Conservation (phyloP, 2,113 vertebrate species). For the Theristicus caerulescens region DNA sequence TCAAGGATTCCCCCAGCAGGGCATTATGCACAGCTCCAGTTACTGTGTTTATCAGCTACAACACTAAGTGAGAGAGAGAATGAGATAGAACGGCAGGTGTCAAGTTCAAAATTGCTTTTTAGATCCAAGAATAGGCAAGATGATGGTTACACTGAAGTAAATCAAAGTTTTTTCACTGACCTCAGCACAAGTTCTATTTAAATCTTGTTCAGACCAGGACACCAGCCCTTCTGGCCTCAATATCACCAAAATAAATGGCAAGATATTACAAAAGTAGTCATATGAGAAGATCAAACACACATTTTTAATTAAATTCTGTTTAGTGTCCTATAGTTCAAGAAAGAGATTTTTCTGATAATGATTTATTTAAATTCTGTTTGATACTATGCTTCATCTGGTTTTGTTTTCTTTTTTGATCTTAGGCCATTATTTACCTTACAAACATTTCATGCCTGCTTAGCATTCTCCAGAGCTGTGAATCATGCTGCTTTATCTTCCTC, state of each 20-base stretch:
- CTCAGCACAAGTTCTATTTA: background rate
- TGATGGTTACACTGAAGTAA: background rate
- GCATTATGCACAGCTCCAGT: background rate
- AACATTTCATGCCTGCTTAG: background rate
- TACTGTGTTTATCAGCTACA: background rate
- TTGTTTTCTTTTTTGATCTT: constrained; percentile 31
- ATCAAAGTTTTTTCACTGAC: background rate
- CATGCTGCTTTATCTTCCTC: background rate
- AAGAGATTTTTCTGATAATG: background rate
- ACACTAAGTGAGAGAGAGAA: background rate
- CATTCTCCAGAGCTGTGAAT: constrained; percentile 26
- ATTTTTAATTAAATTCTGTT: constrained; percentile 22
- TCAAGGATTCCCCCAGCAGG: background rate
- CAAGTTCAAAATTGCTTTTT: background rate
- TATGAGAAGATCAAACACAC: background rate
- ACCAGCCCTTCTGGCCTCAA: background rate
- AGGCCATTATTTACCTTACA: constrained; percentile 38
- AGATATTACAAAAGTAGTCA: background rate
- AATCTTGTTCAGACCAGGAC: background rate
- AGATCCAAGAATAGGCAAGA: background rate
- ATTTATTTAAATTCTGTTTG: constrained; percentile 37
- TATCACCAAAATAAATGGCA: background rate
- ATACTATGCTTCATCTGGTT: constrained; percentile 1
- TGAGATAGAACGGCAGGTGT: background rate
- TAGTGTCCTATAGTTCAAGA: background rate